Percentiles rank a stretch among this genome's conserved stretches.
Evolutionary conservation across 1,140 invertebrate genomes (phyloP).

Genomic region (Galendromus occidentalis): DNA sequence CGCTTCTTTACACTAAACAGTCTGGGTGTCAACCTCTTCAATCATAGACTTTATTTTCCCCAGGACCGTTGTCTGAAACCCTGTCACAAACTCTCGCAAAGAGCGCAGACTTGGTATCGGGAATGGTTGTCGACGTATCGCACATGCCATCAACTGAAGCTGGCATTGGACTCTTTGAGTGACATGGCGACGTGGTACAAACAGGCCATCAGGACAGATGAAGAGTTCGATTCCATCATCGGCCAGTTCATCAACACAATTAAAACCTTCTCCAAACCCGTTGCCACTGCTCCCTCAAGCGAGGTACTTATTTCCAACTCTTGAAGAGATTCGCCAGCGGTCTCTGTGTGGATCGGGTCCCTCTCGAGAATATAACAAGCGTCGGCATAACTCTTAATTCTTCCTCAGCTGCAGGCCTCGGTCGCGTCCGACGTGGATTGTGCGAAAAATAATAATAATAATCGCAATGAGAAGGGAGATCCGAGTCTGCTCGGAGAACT

Average conservation of each 20-base stretch:
- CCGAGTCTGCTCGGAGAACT: neutral
- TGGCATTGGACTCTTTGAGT: neutral
- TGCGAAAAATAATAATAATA: neutral
- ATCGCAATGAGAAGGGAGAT: neutral
- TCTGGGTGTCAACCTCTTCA: too few species aligned
- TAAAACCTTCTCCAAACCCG: neutral
- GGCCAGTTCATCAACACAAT: slow-evolving; percentile 1
- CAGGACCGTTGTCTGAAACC: slow-evolving; percentile 4
- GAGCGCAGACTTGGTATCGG: neutral
- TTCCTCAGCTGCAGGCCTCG: neutral
- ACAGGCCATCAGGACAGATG: neutral
- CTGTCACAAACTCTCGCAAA: slow-evolving; percentile 8
- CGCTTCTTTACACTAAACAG: too few species aligned
- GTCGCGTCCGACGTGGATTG: neutral
- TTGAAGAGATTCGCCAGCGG: neutral
- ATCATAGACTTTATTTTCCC: neutral
- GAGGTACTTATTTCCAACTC: neutral
- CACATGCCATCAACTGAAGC: neutral
- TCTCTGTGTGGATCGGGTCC: neutral
- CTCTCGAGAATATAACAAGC: neutral
- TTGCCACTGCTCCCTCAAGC: neutral
- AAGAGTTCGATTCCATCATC: slow-evolving; percentile 1
- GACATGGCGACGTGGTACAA: slow-evolving; percentile 1
- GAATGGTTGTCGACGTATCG: neutral
- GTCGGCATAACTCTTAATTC: neutral